Base-by-base conservation (phyloP, 2,797 vertebrate genomes). In the Hippoglossus hippoglossus region DNA sequence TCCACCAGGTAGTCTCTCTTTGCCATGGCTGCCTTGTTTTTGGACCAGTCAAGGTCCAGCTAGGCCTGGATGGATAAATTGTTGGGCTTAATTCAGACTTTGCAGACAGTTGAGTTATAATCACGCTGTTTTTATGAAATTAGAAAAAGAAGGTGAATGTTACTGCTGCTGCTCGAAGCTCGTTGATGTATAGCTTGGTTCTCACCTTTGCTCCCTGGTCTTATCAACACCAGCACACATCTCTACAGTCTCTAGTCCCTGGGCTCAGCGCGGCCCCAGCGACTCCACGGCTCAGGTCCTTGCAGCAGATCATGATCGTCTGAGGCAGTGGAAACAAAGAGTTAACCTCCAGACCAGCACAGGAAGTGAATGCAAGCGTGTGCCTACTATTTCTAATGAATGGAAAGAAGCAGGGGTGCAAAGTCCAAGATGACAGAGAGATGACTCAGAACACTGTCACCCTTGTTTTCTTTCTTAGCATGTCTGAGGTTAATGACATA, bases 1-100 rank as follows among this genome's bases (percentile, higher is more conserved):
- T 99, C 98, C 87, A 99, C 93, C 90, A 99, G 92, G 91, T 99
- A 99, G 80, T 99, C 97, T 15, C 93, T 93, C 83, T 97, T 97
- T 39, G 94, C 94, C 95, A 96, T 96, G 15, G 78, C 85, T 85
- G 74, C 75, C 87, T 85, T 57, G 67, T 56, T 91, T 16, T 92
- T 55, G 90, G 83, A 15, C 85, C 91, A 0, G 84, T 75, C 28
- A 72, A 73, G 63, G 93, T 94, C 73, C 92, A 75, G 87, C 80
- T 81, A 75, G 86, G 87, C 89, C 94, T 94, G 44, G 70, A 77
- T 86, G 79, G 60, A 81, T 92, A 90, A 18, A 22, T 26, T 1
- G 24, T 31, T 5, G 25, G n/a, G 36, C 24, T 65, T 18, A 0
- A 60, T 59, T 55, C 25, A 72, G 6, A 49, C 1, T 44, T 24